phyloP scores from a whole-genome alignment of 2,113 vertebrate genomes.

The Chaetodon trifascialis region DNA sequence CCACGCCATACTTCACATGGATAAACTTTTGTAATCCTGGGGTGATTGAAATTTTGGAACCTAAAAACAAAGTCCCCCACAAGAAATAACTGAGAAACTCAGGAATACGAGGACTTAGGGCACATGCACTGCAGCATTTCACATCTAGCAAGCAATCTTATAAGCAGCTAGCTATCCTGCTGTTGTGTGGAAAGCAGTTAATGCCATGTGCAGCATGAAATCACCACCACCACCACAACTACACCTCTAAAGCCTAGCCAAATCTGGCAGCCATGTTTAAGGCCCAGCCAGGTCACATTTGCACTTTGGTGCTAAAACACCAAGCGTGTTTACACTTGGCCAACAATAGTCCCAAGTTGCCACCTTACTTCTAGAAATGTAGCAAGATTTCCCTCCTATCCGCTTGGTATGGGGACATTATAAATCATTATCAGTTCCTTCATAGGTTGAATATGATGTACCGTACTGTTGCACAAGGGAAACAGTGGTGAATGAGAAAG shows the following conservation, averaged over 20 bases:
- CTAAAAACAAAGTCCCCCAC: background rate
- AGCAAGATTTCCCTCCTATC: too few relatives aligned
- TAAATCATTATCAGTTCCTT: background rate
- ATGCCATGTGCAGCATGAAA: too few relatives aligned
- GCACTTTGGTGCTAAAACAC: background rate
- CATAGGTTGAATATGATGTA: background rate
- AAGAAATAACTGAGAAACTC: background rate
- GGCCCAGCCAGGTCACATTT: background rate
- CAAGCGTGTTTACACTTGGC: too few relatives aligned
- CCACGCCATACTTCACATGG: background rate
- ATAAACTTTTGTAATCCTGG: background rate
- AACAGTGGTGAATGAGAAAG: constrained; percentile 5
- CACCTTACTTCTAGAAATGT: background rate
- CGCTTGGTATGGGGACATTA: too few relatives aligned
- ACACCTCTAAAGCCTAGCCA: background rate
- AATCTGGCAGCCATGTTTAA: background rate
- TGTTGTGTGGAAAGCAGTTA: too few relatives aligned
- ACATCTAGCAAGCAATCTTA: constrained; percentile 1
- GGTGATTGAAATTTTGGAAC: background rate
- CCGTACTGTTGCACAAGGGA: background rate
- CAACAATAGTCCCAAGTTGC: background rate
- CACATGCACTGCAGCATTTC: background rate
- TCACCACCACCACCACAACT: too few relatives aligned
- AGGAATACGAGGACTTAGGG: background rate
- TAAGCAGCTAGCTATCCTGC: too few relatives aligned